Evolutionary conservation across 2,797 vertebrate genomes (phyloP).

Genomic region (Nothura maculosa): DNA sequence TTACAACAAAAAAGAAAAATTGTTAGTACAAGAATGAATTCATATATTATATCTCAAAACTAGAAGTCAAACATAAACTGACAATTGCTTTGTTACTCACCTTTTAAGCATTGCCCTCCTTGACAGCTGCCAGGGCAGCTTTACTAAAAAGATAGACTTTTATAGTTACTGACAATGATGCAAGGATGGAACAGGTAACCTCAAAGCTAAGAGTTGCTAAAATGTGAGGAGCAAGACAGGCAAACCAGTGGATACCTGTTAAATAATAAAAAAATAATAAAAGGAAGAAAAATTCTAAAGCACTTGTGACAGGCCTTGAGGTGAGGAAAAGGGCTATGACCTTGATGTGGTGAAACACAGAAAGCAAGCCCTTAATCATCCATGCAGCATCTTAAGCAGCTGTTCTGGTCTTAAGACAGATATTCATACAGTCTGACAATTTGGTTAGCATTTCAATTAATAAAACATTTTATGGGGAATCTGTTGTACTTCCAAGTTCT

Average conservation of each 20-base stretch:
- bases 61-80: not conserved
- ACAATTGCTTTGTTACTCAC: not conserved
- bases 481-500: not conserved
- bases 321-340: constrained; percentile 4
- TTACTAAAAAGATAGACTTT: not conserved
- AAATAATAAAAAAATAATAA: not conserved
- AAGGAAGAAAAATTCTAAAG: not conserved
- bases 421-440: constrained; percentile 16
- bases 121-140: not conserved
- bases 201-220: not conserved
- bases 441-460: constrained; percentile 6
- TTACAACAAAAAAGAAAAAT: not conserved
- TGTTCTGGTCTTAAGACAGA: not conserved
- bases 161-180: not conserved
- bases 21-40: not conserved
- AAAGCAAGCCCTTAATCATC: not conserved
- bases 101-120: not conserved
- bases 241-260: not conserved
- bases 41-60: not conserved
- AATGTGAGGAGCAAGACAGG: not conserved
- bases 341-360: not conserved
- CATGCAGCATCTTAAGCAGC: not conserved
- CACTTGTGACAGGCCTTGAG: not conserved
- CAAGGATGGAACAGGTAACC: not conserved
- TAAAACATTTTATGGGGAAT: constrained; percentile 38